Percentiles rank a stretch among this genome's conserved stretches.
phyloP scores from a whole-genome alignment of 1,140 invertebrate species.

The Campoletis sonorensis region DNA sequence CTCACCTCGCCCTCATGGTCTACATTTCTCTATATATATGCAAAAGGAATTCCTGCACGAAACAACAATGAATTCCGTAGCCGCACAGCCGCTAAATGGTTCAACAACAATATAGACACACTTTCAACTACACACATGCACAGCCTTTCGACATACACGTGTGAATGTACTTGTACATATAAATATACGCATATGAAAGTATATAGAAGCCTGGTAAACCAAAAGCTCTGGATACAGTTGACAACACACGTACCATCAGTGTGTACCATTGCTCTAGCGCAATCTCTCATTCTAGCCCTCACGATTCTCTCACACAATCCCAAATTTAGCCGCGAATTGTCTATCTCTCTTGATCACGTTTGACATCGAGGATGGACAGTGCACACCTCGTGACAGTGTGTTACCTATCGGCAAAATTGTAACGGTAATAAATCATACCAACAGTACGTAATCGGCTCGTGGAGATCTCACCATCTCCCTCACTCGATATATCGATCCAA shows the following conservation, averaged over 20 bases:
- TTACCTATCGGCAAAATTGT: constrained; percentile 39
- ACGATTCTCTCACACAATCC: not conserved
- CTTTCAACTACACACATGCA: not conserved
- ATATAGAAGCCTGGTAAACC: constrained; percentile 15
- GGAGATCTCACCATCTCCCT: constrained; percentile 17
- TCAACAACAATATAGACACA: constrained; percentile 14
- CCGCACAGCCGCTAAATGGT: constrained; percentile 42
- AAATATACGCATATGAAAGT: not conserved
- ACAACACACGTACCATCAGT: not conserved
- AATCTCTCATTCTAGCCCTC: not conserved
- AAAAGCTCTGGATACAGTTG: not conserved
- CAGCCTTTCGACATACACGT: not conserved
- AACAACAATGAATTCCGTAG: constrained; percentile 42
- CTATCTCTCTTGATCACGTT: constrained; percentile 1
- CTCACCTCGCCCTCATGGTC: constrained; percentile 10
- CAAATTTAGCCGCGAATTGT: not conserved
- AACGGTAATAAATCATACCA: constrained; percentile 34
- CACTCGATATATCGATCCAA: constrained; percentile 37
- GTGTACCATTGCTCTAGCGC: not conserved
- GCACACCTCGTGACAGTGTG: constrained; percentile 20
- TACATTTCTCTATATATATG: not conserved
- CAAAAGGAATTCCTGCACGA: constrained; percentile 32
- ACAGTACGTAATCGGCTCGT: constrained; percentile 12
- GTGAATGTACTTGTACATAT: not conserved
- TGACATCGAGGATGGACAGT: constrained; percentile 15